Percentiles rank a stretch among this genome's conserved stretches.
Conservation (phyloP, 2,888 invertebrate species). For the Drosophila antonietae region DNA sequence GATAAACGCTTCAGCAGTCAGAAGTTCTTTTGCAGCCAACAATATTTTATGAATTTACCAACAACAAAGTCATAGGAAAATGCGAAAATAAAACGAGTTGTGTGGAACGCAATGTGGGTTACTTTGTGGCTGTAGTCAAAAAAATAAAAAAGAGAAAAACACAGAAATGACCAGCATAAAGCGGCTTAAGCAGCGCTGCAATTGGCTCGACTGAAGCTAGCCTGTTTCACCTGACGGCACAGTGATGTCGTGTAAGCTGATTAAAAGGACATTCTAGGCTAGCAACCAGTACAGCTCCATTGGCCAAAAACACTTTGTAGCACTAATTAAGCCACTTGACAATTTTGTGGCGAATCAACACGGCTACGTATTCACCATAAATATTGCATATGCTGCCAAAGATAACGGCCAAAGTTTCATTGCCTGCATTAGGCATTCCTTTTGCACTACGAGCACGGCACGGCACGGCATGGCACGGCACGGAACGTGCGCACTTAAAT, state of each 20-base stretch:
- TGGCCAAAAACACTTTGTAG: slow-evolving; percentile 66
- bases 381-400: slow-evolving; percentile 52
- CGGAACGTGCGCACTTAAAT: slow-evolving; percentile 52
- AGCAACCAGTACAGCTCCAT: slow-evolving; percentile 43
- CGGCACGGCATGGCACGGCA: slow-evolving; percentile 34
- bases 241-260: slow-evolving; percentile 59
- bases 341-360: slow-evolving; percentile 32
- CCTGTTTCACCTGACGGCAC: background rate
- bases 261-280: slow-evolving; percentile 40
- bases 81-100: slow-evolving; percentile 11
- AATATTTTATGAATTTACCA: slow-evolving; percentile 17
- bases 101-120: slow-evolving; percentile 17
- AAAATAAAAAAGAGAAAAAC: background rate
- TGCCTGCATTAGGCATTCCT: slow-evolving; percentile 68
- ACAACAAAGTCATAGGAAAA: background rate
- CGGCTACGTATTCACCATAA: slow-evolving; percentile 65
- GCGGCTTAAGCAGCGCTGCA: slow-evolving; percentile 41
- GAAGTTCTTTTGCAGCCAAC: slow-evolving; percentile 11
- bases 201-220: background rate
- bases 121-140: slow-evolving; percentile 27
- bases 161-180: slow-evolving; percentile 14
- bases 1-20: slow-evolving; percentile 26
- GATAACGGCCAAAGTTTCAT: slow-evolving; percentile 46
- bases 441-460: slow-evolving; percentile 40
- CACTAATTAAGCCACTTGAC: slow-evolving; percentile 71